A percentile compares a stretch with the other conserved stretches of the same genome.
phyloP scores from a whole-genome alignment of 2,797 vertebrate genomes.

The Perodicticus potto region DNA sequence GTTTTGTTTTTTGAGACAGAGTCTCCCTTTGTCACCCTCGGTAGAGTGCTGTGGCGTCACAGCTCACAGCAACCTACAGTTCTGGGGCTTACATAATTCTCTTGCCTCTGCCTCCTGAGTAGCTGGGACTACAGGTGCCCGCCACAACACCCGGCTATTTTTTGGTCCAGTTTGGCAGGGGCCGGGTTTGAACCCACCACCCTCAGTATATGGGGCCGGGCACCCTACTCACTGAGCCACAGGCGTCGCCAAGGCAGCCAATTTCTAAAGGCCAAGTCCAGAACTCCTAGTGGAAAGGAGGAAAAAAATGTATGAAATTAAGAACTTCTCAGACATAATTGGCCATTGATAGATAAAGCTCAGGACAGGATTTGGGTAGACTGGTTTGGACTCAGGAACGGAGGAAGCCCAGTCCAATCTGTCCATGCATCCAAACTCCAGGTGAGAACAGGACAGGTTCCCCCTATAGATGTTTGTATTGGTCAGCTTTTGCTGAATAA shows the following conservation, averaged over 20 bases:
- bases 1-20: too few species aligned
- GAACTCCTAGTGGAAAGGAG: background rate
- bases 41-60: too few species aligned
- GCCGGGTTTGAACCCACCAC: too few species aligned
- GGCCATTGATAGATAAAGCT: background rate
- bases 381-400: background rate
- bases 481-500: slow-evolving; percentile 1
- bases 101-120: too few species aligned
- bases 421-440: background rate
- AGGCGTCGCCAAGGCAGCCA: background rate
- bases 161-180: too few species aligned
- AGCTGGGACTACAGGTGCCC: too few species aligned
- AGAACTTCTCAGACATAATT: slow-evolving; percentile 16
- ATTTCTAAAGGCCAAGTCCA: slow-evolving; percentile 27
- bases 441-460: background rate
- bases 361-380: background rate
- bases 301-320: background rate
- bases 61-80: too few species aligned
- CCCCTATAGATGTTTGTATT: background rate
- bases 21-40: too few species aligned
- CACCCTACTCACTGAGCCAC: too few species aligned
- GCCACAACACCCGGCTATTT: too few species aligned
- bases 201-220: too few species aligned
- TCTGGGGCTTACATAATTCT: too few species aligned
- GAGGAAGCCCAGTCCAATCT: background rate